These are phyloP conservation scores for Patiria miniata DNA, from an alignment of 35 echinoderm and acorn worm species.

Conservation along the genomic window DNA sequence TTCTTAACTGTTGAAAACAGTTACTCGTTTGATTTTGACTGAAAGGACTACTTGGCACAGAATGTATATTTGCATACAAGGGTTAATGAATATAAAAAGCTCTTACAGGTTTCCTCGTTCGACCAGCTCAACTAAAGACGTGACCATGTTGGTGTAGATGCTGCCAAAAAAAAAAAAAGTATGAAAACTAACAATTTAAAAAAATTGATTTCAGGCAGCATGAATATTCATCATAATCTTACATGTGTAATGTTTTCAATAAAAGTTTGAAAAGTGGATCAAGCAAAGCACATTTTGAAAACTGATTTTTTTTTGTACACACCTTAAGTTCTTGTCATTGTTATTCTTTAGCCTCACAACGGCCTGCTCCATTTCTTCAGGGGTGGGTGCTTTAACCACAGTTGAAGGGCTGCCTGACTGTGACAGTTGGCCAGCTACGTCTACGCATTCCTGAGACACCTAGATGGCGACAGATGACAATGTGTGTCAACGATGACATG, in stretches of 20 bases:
- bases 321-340: constrained; percentile 76
- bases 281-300: too few relatives aligned
- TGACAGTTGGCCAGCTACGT: constrained; percentile 20
- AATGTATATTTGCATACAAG: too few relatives aligned
- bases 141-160: constrained; percentile 62
- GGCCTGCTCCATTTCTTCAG: constrained; percentile 42
- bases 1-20: too few relatives aligned
- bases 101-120: constrained; percentile 78
- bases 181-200: not conserved
- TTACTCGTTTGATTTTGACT: too few relatives aligned
- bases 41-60: too few relatives aligned
- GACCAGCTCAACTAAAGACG: constrained; percentile 65
- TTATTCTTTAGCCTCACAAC: constrained; percentile 40
- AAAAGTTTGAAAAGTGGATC: too few relatives aligned
- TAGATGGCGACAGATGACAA: not conserved
- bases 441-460: constrained; percentile 48
- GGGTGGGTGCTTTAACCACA: constrained; percentile 5
- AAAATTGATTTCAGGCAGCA: not conserved
- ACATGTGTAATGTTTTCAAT: too few relatives aligned
- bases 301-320: not conserved
- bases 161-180: constrained; percentile 53
- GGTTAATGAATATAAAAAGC: too few relatives aligned
- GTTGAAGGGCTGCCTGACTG: constrained; percentile 3
- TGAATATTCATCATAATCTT: too few relatives aligned
- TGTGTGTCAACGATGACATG: too few relatives aligned